A percentile compares a stretch with the other conserved stretches of the same genome.
Conservation (phyloP, 2,888 invertebrate genomes). For the Hyposoter didymator region DNA sequence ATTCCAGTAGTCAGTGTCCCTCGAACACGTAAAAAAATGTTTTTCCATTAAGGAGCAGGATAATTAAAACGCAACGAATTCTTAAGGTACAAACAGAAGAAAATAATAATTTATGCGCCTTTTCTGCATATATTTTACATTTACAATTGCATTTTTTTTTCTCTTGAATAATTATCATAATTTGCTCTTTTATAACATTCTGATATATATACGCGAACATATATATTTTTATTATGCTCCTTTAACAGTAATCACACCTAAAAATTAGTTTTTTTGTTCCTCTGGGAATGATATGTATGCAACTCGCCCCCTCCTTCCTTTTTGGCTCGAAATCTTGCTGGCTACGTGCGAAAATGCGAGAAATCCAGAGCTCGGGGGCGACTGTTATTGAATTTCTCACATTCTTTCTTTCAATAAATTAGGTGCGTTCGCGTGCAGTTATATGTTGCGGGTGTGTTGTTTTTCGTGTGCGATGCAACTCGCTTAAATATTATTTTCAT, state of each 20-base stretch:
- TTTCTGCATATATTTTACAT: constrained; percentile 64
- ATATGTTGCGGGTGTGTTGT: constrained; percentile 62
- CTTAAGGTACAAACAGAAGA: constrained; percentile 23
- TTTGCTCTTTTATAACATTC: constrained; percentile 59
- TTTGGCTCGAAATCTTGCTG: not conserved
- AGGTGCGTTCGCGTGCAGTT: constrained; percentile 67
- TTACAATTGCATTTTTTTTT: constrained; percentile 66
- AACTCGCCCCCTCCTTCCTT: constrained; percentile 70
- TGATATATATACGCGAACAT: constrained; percentile 51
- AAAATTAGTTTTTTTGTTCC: constrained; percentile 79
- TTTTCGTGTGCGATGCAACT: constrained; percentile 11
- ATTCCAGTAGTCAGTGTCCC: not conserved
- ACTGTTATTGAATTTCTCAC: constrained; percentile 23
- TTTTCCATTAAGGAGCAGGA: not conserved
- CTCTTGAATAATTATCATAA: constrained; percentile 63
- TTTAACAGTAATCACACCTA: constrained; percentile 78
- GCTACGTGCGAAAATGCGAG: not conserved
- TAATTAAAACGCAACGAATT: not conserved
- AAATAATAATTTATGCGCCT: constrained; percentile 57
- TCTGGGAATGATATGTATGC: constrained; percentile 83
- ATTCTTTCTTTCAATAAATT: constrained; percentile 56
- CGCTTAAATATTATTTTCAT: constrained; percentile 13
- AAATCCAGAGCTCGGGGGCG: constrained; percentile 16
- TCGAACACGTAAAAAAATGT: not conserved
- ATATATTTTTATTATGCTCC: constrained; percentile 59